Percentiles rank a stretch among this genome's conserved stretches.
Conservation (phyloP, 2,113 vertebrate genomes). For the Psammodynastes pulverulentus region DNA sequence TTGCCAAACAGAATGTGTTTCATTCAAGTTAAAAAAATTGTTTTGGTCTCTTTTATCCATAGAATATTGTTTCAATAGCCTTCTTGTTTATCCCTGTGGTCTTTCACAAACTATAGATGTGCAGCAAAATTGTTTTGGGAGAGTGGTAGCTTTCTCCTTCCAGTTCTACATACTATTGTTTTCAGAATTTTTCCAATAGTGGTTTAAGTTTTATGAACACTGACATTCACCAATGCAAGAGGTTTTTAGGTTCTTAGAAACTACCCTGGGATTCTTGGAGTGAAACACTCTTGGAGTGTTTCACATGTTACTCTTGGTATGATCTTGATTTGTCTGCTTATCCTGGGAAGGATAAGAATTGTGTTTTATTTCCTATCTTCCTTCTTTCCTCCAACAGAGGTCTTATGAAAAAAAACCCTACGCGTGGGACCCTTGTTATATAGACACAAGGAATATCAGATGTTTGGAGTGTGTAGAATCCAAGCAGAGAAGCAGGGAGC, state of each 20-base stretch:
- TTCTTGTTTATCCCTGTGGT: not conserved
- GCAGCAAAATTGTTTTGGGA: not conserved
- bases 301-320: not conserved
- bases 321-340: not conserved
- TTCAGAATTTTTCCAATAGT: not conserved
- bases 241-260: not conserved
- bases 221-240: not conserved
- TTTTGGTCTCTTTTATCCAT: not conserved
- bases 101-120: not conserved
- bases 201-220: not conserved
- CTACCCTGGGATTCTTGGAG: not conserved
- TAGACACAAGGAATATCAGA: not conserved
- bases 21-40: not conserved
- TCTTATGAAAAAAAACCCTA: not conserved
- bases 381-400: not conserved
- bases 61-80: not conserved
- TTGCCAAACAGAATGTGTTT: not conserved
- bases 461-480: not conserved
- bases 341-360: not conserved
- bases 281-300: not conserved
- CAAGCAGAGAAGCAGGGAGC: not conserved
- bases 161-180: not conserved
- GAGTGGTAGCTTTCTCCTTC: not conserved
- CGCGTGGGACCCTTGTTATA: not conserved
- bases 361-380: not conserved